Evolutionary conservation across 2,888 invertebrate genomes (phyloP).

Genomic region (Monoplex corrugatus): DNA sequence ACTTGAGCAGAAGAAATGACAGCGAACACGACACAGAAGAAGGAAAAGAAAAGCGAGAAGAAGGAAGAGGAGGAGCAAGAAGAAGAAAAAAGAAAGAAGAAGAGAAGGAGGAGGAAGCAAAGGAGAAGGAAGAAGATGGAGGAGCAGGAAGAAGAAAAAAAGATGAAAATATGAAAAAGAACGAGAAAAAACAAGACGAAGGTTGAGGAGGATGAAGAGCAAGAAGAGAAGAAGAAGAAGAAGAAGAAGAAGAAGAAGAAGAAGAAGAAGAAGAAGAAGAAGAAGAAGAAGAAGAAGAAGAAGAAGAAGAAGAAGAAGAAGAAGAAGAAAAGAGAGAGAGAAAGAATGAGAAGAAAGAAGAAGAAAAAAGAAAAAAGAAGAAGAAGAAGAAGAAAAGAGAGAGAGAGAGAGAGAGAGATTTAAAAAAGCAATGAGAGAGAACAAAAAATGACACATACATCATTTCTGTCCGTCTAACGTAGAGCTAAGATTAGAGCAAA

Average conservation of each 20-base stretch:
- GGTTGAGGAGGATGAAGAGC: not conserved
- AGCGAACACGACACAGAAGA: not conserved
- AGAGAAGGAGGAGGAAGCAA: no score
- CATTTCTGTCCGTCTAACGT: no score
- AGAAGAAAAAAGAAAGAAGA: not conserved
- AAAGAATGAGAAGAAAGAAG: no score
- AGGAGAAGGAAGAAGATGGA: no score
- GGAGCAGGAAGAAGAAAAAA: not conserved
- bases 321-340: no score
- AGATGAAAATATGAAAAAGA: no score
- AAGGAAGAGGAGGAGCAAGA: not conserved
- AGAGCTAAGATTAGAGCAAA: no score
- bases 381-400: no score
- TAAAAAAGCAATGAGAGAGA: not conserved
- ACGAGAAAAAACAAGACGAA: not conserved
- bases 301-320: not conserved
- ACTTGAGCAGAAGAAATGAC: not conserved
- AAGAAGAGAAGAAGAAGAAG: not conserved
- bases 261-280: not conserved
- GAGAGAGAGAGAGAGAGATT: not conserved
- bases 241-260: not conserved
- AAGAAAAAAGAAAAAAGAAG: no score
- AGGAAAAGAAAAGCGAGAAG: not conserved
- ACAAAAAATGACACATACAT: not conserved
- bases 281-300: not conserved